Percentiles rank a stretch among this genome's conserved stretches.
phyloP scores from a whole-genome alignment of 1,140 invertebrate genomes.

The Teleopsis dalmanni region DNA sequence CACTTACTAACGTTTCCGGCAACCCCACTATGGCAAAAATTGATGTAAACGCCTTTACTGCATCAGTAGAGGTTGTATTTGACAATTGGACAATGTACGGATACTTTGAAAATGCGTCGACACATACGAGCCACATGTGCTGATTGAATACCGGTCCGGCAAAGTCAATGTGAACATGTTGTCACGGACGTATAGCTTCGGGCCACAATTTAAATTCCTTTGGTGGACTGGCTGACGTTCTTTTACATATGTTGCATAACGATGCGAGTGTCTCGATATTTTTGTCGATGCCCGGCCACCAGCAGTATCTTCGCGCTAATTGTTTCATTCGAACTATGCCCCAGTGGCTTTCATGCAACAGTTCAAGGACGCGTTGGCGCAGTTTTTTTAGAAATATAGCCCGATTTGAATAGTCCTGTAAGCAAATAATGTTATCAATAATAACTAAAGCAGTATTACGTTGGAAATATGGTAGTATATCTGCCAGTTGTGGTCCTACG shows the following conservation, averaged over 20 bases:
- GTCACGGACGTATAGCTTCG: neutral
- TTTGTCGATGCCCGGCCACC: slow-evolving; percentile 41
- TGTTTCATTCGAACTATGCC: slow-evolving; percentile 44
- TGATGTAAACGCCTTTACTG: neutral
- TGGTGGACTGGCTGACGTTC: neutral
- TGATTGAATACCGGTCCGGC: slow-evolving; percentile 3
- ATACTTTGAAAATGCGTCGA: slow-evolving; percentile 11
- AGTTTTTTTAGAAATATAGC: too few relatives aligned
- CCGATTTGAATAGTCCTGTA: too few relatives aligned
- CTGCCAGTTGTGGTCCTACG: too few relatives aligned
- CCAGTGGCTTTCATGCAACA: slow-evolving; percentile 39
- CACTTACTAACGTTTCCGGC: slow-evolving; percentile 16
- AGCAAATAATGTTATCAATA: too few relatives aligned
- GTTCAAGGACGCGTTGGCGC: slow-evolving; percentile 25
- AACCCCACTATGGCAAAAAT: slow-evolving; percentile 15
- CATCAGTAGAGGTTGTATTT: neutral
- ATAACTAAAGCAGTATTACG: too few relatives aligned
- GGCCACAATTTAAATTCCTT: neutral
- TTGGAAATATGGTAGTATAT: slow-evolving; percentile 4
- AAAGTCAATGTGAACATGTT: neutral
- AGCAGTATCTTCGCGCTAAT: slow-evolving; percentile 34
- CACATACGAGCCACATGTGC: slow-evolving; percentile 3
- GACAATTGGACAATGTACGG: neutral
- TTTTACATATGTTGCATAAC: neutral
- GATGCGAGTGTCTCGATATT: slow-evolving; percentile 27